Evolutionary conservation across 2,113 vertebrate genomes (phyloP), one percentile per base, ranked within the genome.

Genomic region (Gorsachius goisagi): DNA sequence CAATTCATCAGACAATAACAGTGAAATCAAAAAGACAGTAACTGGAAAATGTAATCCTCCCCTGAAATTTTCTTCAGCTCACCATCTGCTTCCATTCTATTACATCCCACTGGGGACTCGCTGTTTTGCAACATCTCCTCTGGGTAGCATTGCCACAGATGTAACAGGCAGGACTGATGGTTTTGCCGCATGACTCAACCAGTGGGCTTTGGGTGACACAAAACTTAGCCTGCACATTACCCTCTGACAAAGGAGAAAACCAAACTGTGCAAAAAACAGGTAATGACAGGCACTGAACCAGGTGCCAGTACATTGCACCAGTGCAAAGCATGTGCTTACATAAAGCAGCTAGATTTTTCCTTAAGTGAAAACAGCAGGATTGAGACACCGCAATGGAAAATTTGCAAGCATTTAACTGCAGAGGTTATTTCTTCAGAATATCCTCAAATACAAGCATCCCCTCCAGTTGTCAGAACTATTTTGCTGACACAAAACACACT

Each of bases 21-120:
- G 78, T 49, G 92, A 96, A 97, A 97, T 96, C 95, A 97, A 95
- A 94, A 91, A 94, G 95, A 96, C 95, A 96, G 92, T 94, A 94
- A 95, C 82, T 84, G 92, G 88, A 96, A 96, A 97, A 96, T 85
- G 92, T 84, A 96, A 95, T 95, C 93, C 95, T 97, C 93, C 90
- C 85, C 90, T 96, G 91, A 96, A 96, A 94, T 94, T 75, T 95
- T 74, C 93, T 74, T 91, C 93, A 90, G 93, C 92, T 95, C 85
- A 71, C 93, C 93, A 96, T 96, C 95, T 97, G 95, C 91, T 96
- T 96, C 91, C 89, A 90, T 91, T 91, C 95, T 83, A 69, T 92
- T 83, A 73, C 90, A 85, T 93, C 82, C 92, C 96, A 94, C 95
- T 62, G 82, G 95, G 93, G 95, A 95, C 93, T 90, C 88, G 45